phyloP scores from a whole-genome alignment of 2,888 invertebrate genomes.

The Drosophila siamana region DNA sequence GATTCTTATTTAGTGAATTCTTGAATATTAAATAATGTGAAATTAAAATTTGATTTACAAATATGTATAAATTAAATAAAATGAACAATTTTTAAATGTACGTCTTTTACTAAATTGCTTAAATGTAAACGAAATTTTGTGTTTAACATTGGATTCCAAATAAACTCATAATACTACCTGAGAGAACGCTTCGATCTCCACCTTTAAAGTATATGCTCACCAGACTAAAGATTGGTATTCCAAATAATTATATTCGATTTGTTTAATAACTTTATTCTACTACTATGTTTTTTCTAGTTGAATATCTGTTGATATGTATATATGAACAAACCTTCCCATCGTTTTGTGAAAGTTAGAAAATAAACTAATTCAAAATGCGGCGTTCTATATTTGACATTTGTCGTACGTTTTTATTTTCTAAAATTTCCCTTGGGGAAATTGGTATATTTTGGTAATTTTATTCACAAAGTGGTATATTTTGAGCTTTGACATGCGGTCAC shows the following conservation, averaged over 20 bases:
- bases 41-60: slow-evolving; percentile 61
- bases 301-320: no score
- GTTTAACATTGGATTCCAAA: not conserved
- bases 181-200: no score
- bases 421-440: not conserved
- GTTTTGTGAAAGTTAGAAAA: no score
- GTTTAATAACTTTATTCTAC: no score
- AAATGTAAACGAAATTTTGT: not conserved
- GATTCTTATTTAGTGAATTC: slow-evolving; percentile 75
- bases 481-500: not conserved
- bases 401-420: no score
- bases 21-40: slow-evolving; percentile 62
- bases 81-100: slow-evolving; percentile 42
- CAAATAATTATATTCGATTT: no score
- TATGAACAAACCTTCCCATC: no score
- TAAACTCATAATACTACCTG: no score
- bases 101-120: slow-evolving; percentile 11
- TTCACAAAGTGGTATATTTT: not conserved
- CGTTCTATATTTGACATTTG: not conserved
- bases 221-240: no score
- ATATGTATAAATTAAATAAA: slow-evolving; percentile 72
- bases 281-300: no score
- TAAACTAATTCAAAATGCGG: not conserved
- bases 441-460: not conserved
- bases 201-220: no score